Percentiles rank a stretch among this genome's conserved stretches.
phyloP scores from a whole-genome alignment of 2,888 invertebrate species.

The Xanthia togata region DNA sequence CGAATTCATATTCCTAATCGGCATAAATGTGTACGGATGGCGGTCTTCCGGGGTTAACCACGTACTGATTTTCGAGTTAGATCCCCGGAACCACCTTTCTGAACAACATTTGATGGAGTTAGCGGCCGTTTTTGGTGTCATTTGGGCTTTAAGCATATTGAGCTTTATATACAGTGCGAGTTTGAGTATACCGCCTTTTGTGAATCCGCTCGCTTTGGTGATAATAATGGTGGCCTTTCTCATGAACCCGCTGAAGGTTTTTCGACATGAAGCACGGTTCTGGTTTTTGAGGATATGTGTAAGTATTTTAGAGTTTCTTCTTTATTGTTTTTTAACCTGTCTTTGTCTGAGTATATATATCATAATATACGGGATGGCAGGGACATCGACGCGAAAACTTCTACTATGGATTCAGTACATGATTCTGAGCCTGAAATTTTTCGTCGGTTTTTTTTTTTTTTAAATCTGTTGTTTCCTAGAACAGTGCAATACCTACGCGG shows the following conservation, averaged over 20 bases:
- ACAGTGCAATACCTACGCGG: too few relatives aligned
- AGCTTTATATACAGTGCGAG: slow-evolving; percentile 94
- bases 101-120: slow-evolving; percentile 99
- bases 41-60: slow-evolving; percentile 99
- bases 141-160: slow-evolving; percentile 97
- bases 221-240: slow-evolving; percentile 95
- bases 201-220: slow-evolving; percentile 96
- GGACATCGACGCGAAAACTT: too few relatives aligned
- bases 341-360: not conserved
- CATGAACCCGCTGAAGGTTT: slow-evolving; percentile 97
- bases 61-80: slow-evolving; percentile 98
- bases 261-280: slow-evolving; percentile 97
- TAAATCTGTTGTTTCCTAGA: too few relatives aligned
- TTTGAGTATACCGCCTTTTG: slow-evolving; percentile 97
- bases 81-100: slow-evolving; percentile 97
- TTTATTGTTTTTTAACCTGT: not conserved
- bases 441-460: too few relatives aligned
- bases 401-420: too few relatives aligned
- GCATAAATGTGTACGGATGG: slow-evolving; percentile 99
- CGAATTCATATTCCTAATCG: slow-evolving; percentile 97
- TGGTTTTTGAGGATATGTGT: slow-evolving; percentile 98
- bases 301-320: slow-evolving; percentile 79
- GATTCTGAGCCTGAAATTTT: too few relatives aligned
- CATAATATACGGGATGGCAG: too few relatives aligned
- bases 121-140: slow-evolving; percentile 97